Evolutionary conservation across 2,797 vertebrate genomes (phyloP).

Genomic region (Gobio occitaniae): DNA sequence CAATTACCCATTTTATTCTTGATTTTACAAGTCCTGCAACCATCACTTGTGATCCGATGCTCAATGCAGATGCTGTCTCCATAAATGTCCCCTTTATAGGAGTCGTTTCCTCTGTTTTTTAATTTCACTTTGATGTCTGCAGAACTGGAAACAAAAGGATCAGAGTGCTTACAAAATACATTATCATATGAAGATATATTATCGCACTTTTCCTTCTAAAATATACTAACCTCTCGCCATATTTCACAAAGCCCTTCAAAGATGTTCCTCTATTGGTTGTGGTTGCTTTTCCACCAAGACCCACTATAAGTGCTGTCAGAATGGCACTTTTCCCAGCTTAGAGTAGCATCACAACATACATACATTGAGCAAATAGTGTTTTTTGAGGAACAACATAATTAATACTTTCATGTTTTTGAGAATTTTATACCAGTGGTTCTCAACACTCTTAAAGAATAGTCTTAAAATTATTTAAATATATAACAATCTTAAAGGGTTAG

Average conservation of each 20-base stretch:
- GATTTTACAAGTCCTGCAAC: constrained; percentile 66
- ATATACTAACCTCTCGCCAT: constrained; percentile 65
- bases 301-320: constrained; percentile 76
- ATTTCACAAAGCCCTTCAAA: constrained; percentile 71
- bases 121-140: constrained; percentile 68
- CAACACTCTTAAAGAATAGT: background rate
- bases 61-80: constrained; percentile 73
- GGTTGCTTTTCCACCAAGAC: constrained; percentile 77
- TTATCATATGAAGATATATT: background rate
- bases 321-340: constrained; percentile 71
- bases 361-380: background rate
- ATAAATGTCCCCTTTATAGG: constrained; percentile 67
- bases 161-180: background rate
- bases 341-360: constrained; percentile 6
- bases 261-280: constrained; percentile 75
- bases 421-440: background rate
- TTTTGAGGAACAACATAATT: background rate
- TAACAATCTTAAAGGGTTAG: no score
- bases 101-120: constrained; percentile 66
- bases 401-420: background rate
- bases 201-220: background rate
- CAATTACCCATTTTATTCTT: constrained; percentile 65
- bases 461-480: background rate
- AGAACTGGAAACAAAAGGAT: constrained; percentile 53
- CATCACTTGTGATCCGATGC: constrained; percentile 68